These are phyloP conservation scores for Papilio helenus DNA, from an alignment of 1,140 invertebrate species.

Conservation along the genomic window DNA sequence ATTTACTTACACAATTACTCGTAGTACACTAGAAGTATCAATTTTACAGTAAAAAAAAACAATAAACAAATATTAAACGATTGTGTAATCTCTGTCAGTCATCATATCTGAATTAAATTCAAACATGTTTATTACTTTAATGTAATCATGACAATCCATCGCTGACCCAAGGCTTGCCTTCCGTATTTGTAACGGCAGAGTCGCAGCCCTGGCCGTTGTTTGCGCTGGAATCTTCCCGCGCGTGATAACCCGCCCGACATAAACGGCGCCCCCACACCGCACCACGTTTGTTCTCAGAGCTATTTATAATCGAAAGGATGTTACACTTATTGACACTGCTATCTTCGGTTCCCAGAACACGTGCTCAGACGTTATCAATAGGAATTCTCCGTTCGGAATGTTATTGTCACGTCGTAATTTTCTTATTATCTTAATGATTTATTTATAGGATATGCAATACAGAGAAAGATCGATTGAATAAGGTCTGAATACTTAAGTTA, in stretches of 20 bases:
- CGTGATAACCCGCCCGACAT: slow-evolving; percentile 66
- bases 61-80: too few relatives aligned
- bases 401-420: slow-evolving; percentile 43
- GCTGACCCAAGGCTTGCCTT: background rate
- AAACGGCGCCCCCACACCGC: slow-evolving; percentile 64
- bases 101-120: too few relatives aligned
- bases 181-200: background rate
- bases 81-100: too few relatives aligned
- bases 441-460: slow-evolving; percentile 24
- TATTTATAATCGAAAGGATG: slow-evolving; percentile 66
- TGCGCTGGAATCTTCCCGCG: slow-evolving; percentile 77
- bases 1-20: background rate
- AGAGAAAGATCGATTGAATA: slow-evolving; percentile 33
- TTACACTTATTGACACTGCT: slow-evolving; percentile 59
- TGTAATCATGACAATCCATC: background rate
- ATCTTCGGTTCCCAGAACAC: slow-evolving; percentile 58
- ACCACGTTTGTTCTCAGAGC: slow-evolving; percentile 47
- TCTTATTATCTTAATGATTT: slow-evolving; percentile 32
- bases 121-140: background rate
- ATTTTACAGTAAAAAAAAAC: background rate
- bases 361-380: slow-evolving; percentile 54
- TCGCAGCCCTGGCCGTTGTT: slow-evolving; percentile 56
- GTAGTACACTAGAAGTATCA: background rate
- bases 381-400: slow-evolving; percentile 60
- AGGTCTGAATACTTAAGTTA: background rate